Evolutionary conservation across 2,888 invertebrate genomes (phyloP), one percentile per base, ranked within the genome.

Genomic region (Physocephala rufipes): DNA sequence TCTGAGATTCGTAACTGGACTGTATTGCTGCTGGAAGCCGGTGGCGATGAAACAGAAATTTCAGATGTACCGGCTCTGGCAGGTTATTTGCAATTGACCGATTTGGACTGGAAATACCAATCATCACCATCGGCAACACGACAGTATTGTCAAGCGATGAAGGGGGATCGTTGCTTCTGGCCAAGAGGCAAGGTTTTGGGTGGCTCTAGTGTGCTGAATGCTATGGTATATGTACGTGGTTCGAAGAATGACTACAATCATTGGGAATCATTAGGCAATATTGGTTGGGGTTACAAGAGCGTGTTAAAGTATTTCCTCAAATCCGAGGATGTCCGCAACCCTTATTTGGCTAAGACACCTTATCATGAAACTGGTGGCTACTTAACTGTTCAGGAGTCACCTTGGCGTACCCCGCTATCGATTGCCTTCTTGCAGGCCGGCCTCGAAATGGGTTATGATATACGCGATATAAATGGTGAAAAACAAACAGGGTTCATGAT

Each of bases 61-160:
- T 93, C 94, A 4, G 95, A 96, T 86, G 91, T 95, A 70, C 96
- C 95, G 1, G 91, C 94, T 0, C 85, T 96, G 73, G 93, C 94
- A 26, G 94, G 93, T 16, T 96, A 95, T 84, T 90, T 92, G 28
- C 95, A 96, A 82, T 89, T 95, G 73, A 92, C 94, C 26, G 93
- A 95, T 45, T 89, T 95, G 84, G 96, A 96, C 87, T 96, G 96
- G 96, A 92, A 95, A 87, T 96, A 92, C 86, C 93, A 95, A 86
- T 96, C 95, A 2, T 91, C 93, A 4, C 93, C 94, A 0, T 91
- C 92, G 0, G 87, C 89, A 47, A 90, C 91, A 76, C 91, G 92
- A 62, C 90, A 91, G n/a, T 95, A 94, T 85, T 95, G 95, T 80
- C 89, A 93, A 74, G 95, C 93, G 9, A 95, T 95, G 95, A 90